phyloP scores from a whole-genome alignment of 2,888 invertebrate genomes.

The Gymnocheta viridis region DNA sequence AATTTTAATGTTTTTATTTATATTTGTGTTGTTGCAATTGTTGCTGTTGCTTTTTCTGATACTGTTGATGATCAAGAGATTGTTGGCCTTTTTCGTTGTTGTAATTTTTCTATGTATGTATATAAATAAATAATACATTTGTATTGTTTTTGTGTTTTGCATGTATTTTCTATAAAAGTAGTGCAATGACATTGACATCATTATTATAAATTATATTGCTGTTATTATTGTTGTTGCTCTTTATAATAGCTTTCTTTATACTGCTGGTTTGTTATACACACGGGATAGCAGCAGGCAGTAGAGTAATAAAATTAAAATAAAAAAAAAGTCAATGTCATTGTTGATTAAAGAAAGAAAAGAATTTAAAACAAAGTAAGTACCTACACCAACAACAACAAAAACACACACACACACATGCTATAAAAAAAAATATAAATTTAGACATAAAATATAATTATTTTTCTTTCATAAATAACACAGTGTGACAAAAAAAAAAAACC shows the following conservation, averaged over 20 bases:
- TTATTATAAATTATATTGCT: conserved; percentile 59
- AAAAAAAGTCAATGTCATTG: conserved; percentile 57
- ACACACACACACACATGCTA: neutral
- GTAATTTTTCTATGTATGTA: neutral
- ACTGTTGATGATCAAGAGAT: conserved; percentile 48
- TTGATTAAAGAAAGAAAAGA: conserved; percentile 31
- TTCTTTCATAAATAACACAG: too few species aligned
- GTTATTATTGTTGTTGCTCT: conserved; percentile 31
- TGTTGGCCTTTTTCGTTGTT: conserved; percentile 51
- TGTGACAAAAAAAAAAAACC: too few species aligned
- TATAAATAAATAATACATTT: neutral
- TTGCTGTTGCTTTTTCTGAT: conserved; percentile 31
- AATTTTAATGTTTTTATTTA: conserved; percentile 28
- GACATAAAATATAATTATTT: too few species aligned
- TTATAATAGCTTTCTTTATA: conserved; percentile 54
- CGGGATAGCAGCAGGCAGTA: conserved; percentile 9
- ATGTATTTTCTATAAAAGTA: conserved; percentile 58
- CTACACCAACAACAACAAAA: too few species aligned
- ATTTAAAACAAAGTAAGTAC: neutral
- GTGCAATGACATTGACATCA: conserved; percentile 70
- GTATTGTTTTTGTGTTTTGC: conserved; percentile 10
- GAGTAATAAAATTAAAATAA: conserved; percentile 25
- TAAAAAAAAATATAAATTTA: neutral
- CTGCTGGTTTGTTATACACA: conserved; percentile 18
- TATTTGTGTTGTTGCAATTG: neutral